Conservation (phyloP, 2,888 invertebrate genomes). For the Meloe dianella region DNA sequence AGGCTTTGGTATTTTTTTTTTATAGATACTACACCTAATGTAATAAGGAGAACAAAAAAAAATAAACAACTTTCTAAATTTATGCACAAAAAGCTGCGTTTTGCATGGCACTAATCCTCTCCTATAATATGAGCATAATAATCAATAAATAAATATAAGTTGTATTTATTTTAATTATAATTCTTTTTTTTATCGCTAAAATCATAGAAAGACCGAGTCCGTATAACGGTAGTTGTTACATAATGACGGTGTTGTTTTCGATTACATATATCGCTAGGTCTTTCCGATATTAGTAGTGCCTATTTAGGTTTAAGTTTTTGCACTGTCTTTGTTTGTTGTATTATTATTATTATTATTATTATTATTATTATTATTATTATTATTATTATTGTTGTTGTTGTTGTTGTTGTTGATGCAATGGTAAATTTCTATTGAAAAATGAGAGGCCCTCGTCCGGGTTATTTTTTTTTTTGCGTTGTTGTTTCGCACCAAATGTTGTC, state of each 20-base stretch:
- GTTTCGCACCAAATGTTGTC: constrained; percentile 26
- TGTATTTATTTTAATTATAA: too few relatives aligned
- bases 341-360: too few relatives aligned
- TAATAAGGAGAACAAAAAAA: neutral
- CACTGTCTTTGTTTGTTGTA: neutral
- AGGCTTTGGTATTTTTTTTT: neutral
- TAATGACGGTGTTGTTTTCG: constrained; percentile 20
- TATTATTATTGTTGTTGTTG: too few relatives aligned
- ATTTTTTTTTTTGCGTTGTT: constrained; percentile 25
- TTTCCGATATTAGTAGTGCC: too few relatives aligned
- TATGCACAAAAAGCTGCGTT: neutral
- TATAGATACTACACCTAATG: too few relatives aligned
- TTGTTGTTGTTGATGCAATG: neutral
- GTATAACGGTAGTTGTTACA: constrained; percentile 21
- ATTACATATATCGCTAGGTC: too few relatives aligned
- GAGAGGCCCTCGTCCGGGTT: constrained; percentile 43
- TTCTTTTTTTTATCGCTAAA: too few relatives aligned
- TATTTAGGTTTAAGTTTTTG: too few relatives aligned
- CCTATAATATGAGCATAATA: neutral
- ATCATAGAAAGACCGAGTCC: neutral
- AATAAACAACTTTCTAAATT: constrained; percentile 8
- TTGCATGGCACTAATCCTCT: neutral
- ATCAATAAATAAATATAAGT: neutral
- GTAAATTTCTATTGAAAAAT: constrained; percentile 20
- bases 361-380: too few relatives aligned